phyloP scores from a whole-genome alignment of 2,797 vertebrate genomes.

The Intellagama lesueurii region DNA sequence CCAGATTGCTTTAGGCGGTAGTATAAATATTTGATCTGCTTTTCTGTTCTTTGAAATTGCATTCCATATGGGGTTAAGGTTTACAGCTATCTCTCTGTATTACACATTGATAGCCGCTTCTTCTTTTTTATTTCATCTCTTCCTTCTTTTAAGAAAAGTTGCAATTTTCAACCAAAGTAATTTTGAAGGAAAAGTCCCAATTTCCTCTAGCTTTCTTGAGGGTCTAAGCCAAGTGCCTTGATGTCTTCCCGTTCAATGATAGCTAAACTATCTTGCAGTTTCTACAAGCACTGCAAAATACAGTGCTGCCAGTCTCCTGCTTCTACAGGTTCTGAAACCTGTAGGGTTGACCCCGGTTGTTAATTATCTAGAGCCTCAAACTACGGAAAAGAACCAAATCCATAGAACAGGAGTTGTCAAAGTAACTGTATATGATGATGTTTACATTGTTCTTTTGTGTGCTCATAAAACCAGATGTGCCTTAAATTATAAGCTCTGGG shows the following conservation, averaged over 20 bases:
- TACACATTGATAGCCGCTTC: slow-evolving; percentile 8
- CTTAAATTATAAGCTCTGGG: neutral
- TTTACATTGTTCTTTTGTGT: neutral
- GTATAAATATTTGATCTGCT: slow-evolving; percentile 70
- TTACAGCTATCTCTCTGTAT: neutral
- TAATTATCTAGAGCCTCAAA: neutral
- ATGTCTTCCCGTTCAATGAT: neutral
- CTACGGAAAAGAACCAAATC: neutral
- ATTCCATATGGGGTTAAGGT: slow-evolving; percentile 40
- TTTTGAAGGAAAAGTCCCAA: neutral
- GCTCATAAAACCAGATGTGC: neutral
- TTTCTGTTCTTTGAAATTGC: neutral
- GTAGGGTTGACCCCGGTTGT: neutral
- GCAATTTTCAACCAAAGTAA: neutral
- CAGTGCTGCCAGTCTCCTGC: too few species aligned
- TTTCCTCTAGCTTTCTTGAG: neutral
- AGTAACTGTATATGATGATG: neutral
- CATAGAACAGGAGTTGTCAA: neutral
- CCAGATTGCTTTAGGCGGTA: slow-evolving; percentile 59
- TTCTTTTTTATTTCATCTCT: slow-evolving; percentile 12
- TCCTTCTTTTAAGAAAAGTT: neutral
- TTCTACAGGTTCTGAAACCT: neutral
- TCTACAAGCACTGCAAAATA: neutral
- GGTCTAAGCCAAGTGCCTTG: neutral
- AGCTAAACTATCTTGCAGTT: neutral